Base-by-base conservation (phyloP, 2,113 vertebrate genomes). In the Mixornis gularis region DNA sequence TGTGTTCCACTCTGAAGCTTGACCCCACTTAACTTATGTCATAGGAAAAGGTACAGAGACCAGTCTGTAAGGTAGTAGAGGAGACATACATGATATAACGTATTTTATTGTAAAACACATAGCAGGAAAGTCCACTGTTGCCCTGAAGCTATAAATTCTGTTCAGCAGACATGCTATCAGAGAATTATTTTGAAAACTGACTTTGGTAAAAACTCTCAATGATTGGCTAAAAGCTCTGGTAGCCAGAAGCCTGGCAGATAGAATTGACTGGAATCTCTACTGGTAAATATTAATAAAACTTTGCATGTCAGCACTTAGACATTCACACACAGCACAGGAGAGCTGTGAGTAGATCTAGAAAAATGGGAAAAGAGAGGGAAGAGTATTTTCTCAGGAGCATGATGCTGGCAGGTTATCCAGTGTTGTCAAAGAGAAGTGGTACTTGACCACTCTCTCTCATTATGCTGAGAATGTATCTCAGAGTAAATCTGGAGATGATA, bases 141-240 rank as follows among this genome's bases (percentile, higher is more conserved):
- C 6, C 43, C 52, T 36, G 46, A 84, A 86, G 32, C 8, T 49
- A 27, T 78, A 78, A 74, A 46, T 78, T 79, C 18, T 80, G n/a
- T 84, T 78, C 56, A 71, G 48, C 22, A 86, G 65, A 51, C 7
- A 41, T 6, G 16, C 2, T 43, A 40, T 71, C 48, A 80, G 59
- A 85, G 29, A 83, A 86, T 48, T 86, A 64, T 76, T 81, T 53
- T 89, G 44, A 87, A 89, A 87, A 69, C 18, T 88, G 84, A 29
- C 17, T 77, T 66, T 62, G 22, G 34, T 49, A 53, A 80, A 86
- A 88, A 34, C 5, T 24, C 21, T 16, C 7, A 34, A 3, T 3
- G 3, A 6, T 17, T 89, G 69, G 17, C 44, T 82, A 56, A 76
- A 90, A 78, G 12, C 30, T 90, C 21, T 40, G 2, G 2, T 66